phyloP scores from a whole-genome alignment of 1,140 invertebrate species.

The fruit fly (Drosophila melanogaster) region Release_6_plus_ISO1_MT NT_037436.4:1111501-1112000 shows the following conservation, averaged over 20 bases:
- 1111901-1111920: conserved; percentile 31
- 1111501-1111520: conserved; percentile 36
- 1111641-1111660: conserved; percentile 62
- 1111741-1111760: conserved; percentile 28
- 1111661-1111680: conserved; percentile 72
- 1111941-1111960: conserved; percentile 37
- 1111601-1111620: conserved; percentile 54
- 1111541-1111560: conserved; percentile 69
- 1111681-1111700: conserved; percentile 75
- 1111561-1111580: conserved; percentile 65
- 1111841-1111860: conserved; percentile 84
- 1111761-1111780: conserved; percentile 84
- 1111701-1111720: conserved; percentile 43
- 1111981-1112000: conserved; percentile 38
- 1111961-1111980: conserved; percentile 60
- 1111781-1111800: conserved; percentile 81
- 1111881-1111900: conserved; percentile 63
- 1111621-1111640: conserved; percentile 55
- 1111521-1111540: conserved; percentile 69
- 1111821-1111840: conserved; percentile 73
- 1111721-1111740: conserved; percentile 1
- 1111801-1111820: conserved; percentile 50
- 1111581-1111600: conserved; percentile 77
- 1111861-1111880: conserved; percentile 68
- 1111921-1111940: conserved; percentile 3